Evolutionary conservation across 2,797 vertebrate genomes (phyloP).

Genomic region (Acridotheres tristis): DNA sequence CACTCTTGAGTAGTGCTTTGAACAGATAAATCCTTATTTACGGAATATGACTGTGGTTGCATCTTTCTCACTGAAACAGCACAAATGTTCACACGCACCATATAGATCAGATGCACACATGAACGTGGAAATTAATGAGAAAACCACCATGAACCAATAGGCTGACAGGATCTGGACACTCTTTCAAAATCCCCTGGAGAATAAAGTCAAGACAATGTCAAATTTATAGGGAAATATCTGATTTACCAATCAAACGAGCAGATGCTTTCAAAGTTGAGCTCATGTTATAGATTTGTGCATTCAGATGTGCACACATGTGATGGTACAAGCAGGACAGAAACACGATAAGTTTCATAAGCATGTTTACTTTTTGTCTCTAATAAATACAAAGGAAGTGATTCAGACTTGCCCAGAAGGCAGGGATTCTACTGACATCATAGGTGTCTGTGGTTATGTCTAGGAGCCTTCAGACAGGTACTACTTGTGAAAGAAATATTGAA

Average conservation of each 20-base stretch:
- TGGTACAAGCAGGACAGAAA: background rate
- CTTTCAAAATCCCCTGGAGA: background rate
- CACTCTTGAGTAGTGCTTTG: background rate
- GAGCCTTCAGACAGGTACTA: background rate
- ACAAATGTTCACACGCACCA: background rate
- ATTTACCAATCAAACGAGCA: background rate
- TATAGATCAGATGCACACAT: background rate
- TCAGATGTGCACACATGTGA: background rate
- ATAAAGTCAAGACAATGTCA: background rate
- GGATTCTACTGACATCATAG: background rate
- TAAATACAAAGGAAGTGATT: slow-evolving; percentile 21
- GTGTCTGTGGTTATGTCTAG: background rate
- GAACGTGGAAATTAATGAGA: background rate
- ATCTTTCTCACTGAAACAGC: background rate
- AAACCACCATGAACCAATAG: background rate
- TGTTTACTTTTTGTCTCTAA: background rate
- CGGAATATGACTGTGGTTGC: rapidly evolving
- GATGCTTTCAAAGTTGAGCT: background rate
- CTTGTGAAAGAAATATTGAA: background rate
- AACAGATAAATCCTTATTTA: background rate
- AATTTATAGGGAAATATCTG: background rate
- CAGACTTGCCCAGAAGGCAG: slow-evolving; percentile 16
- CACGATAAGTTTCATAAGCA: background rate
- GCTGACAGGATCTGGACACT: background rate
- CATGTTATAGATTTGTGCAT: background rate